Percentiles rank a stretch among this genome's conserved stretches.
Evolutionary conservation across 2,888 invertebrate genomes (phyloP).

Genomic region (Phorcus lineatus): DNA sequence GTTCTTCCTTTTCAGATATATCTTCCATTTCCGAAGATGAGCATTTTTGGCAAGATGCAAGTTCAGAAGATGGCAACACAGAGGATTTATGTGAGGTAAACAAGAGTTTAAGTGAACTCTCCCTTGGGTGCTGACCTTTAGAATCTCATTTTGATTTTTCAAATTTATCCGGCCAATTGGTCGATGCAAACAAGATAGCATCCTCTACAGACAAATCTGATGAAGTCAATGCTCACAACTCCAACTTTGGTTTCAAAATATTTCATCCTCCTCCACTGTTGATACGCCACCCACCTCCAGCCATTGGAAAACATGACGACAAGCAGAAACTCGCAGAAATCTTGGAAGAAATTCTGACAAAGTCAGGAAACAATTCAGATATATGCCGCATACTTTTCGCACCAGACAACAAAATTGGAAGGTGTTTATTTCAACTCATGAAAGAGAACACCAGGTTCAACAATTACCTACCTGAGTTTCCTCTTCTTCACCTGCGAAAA

Average conservation of each 20-base stretch:
- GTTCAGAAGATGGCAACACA: no score
- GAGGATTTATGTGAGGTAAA: neutral
- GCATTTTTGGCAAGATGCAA: no score
- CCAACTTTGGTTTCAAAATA: neutral
- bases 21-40: no score
- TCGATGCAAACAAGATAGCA: no score
- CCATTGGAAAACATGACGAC: neutral
- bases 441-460: neutral
- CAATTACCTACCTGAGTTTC: neutral
- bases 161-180: no score
- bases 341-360: neutral
- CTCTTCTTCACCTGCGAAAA: neutral
- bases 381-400: neutral
- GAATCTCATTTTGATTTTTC: no score
- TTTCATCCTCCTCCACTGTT: neutral
- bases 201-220: no score
- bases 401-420: neutral
- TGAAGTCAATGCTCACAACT: no score
- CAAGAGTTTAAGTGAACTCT: no score
- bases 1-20: no score
- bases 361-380: neutral
- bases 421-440: neutral
- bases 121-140: no score
- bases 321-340: neutral
- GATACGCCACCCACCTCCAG: neutral